Evolutionary conservation across 2,113 vertebrate species (phyloP), one percentile per base, ranked within the genome.

Genomic region (Ondatra zibethicus): DNA sequence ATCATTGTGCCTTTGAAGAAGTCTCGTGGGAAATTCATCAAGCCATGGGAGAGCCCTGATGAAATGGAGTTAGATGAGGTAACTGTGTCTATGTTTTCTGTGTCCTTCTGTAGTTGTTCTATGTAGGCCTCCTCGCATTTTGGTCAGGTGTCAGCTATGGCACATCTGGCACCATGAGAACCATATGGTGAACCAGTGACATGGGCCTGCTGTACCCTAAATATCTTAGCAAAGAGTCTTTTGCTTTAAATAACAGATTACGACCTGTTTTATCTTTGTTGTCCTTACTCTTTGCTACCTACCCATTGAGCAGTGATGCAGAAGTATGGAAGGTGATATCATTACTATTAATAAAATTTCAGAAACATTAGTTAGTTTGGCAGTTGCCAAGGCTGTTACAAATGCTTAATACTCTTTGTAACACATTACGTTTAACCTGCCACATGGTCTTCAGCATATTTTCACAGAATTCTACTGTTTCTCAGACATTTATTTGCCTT

Each of bases 51-150:
- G 96, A 99, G 98, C 98, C 99, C 99, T 0, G 99, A 99, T 97
- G 99, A 99, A 98, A 99, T 99, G 99, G 99, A 99, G 97, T 98
- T 99, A 96, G 99, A 99, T 96, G 99, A 99, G 99, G 99, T 99
- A 99, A 6, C 65, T 97, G 47, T 91, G 5, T 11, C 91, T 87
- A 94, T 96, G 47, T 91, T 96, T 52, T 52, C 7, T 10, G 1
- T 61, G 90, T 94, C 73, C 89, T 96, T 73, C 27, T 42, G 42
- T 94, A 45, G 2, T 84, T 88, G 23, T 80, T 45, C 88, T 81
- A 5, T 84, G 42, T 66, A 89, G 45, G 10, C 81, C 36, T 90
- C 63, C 66, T 17, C 9, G 55, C 42, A 73, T 91, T 23, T 92
- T 61, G 65, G 96, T 96, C 91, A 89, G 68, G 68, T 29, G 58